These are phyloP conservation scores for Drosophila phalerata DNA, from an alignment of 2,888 invertebrate genomes.

Conservation along the genomic window DNA sequence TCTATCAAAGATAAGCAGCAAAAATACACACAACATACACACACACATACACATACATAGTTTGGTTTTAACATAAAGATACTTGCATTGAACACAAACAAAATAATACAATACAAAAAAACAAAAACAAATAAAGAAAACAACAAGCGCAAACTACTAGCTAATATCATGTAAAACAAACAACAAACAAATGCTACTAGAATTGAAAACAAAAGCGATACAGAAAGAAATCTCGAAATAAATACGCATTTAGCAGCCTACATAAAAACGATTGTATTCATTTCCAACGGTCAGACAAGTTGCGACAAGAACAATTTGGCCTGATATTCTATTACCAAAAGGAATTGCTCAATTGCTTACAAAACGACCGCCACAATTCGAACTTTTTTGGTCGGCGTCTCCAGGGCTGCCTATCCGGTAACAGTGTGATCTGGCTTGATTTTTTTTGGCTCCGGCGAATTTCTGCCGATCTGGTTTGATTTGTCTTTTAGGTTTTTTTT, in stretches of 20 bases:
- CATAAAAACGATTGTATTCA: constrained; percentile 35
- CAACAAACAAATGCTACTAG: constrained; percentile 82
- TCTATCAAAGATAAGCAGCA: constrained; percentile 73
- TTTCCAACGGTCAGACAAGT: constrained; percentile 5
- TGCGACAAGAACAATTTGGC: too few relatives aligned
- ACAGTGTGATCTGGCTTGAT: too few relatives aligned
- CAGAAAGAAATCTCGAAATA: constrained; percentile 72
- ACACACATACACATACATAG: constrained; percentile 47
- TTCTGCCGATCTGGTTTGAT: too few relatives aligned
- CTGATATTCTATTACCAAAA: too few relatives aligned
- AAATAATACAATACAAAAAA: constrained; percentile 32
- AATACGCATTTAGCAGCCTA: constrained; percentile 83
- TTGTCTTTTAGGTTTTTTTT: too few relatives aligned
- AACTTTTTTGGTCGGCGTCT: too few relatives aligned
- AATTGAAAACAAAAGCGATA: constrained; percentile 79
- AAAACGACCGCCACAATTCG: too few relatives aligned
- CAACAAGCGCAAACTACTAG: constrained; percentile 74
- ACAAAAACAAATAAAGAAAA: constrained; percentile 42
- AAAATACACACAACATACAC: constrained; percentile 36
- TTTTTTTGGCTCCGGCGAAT: too few relatives aligned
- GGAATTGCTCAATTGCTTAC: too few relatives aligned
- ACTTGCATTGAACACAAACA: constrained; percentile 57
- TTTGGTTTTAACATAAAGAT: constrained; percentile 66
- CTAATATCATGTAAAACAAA: constrained; percentile 79
- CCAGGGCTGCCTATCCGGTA: too few relatives aligned